A percentile compares a stretch with the other conserved stretches of the same genome.
These are phyloP conservation scores for Nannobrachium achirus DNA, from an alignment of 2,113 vertebrate genomes.

Conservation along the genomic window DNA sequence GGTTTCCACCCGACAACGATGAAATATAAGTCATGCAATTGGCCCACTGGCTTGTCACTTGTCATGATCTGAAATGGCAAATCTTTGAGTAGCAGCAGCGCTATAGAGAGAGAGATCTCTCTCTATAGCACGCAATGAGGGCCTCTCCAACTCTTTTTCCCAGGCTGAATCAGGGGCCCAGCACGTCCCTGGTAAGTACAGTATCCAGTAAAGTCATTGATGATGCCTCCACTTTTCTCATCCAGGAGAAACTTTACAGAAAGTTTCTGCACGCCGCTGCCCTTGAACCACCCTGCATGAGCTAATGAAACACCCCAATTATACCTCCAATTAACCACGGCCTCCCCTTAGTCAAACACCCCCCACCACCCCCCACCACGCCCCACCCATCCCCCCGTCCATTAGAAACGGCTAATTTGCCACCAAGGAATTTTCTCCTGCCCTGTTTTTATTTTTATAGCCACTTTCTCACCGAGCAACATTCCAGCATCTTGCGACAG, in stretches of 20 bases:
- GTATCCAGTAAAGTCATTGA: slow-evolving; percentile 40
- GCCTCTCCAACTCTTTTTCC: no score
- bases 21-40: no score
- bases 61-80: no score
- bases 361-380: no score
- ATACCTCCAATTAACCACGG: slow-evolving; percentile 68
- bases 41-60: no score
- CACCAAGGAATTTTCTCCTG: slow-evolving; percentile 60
- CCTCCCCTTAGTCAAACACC: slow-evolving; percentile 62
- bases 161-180: no score
- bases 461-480: slow-evolving; percentile 55
- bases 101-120: no score
- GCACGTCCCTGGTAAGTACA: no score
- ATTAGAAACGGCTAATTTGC: slow-evolving; percentile 74
- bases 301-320: slow-evolving; percentile 66
- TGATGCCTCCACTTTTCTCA: slow-evolving; percentile 46
- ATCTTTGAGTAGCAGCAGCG: no score
- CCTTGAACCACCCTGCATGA: slow-evolving; percentile 61
- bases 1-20: no score
- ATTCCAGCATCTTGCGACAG: slow-evolving; percentile 39
- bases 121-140: no score
- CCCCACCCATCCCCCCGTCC: slow-evolving; percentile 52
- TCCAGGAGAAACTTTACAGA: slow-evolving; percentile 32
- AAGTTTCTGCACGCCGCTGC: slow-evolving; percentile 29
- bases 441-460: slow-evolving; percentile 72